Conservation (phyloP, 2,888 invertebrate genomes). For the Lottia gigantea region DNA sequence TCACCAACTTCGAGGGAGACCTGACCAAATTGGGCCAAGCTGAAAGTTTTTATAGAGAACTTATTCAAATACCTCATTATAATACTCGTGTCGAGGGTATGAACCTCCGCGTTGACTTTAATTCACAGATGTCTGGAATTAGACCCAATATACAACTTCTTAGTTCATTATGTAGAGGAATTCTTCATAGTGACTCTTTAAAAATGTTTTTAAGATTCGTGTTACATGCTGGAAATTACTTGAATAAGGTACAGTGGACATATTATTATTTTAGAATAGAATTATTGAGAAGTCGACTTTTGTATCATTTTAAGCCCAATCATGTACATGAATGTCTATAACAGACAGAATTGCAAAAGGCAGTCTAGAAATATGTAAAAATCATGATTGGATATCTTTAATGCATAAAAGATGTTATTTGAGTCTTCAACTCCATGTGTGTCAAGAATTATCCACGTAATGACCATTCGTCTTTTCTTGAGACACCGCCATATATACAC, state of each 20-base stretch:
- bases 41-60: slow-evolving; percentile 69
- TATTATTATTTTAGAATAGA: no score
- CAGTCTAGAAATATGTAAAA: no score
- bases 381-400: no score
- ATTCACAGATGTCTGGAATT: slow-evolving; percentile 86
- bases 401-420: no score
- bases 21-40: slow-evolving; percentile 68
- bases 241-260: slow-evolving; percentile 80
- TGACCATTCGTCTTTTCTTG: no score
- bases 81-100: slow-evolving; percentile 93
- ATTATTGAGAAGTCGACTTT: no score
- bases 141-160: slow-evolving; percentile 92
- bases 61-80: slow-evolving; percentile 74
- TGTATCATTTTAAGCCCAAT: no score
- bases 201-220: slow-evolving; percentile 94
- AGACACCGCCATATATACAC: no score
- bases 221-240: slow-evolving; percentile 93
- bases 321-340: no score
- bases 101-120: slow-evolving; percentile 94
- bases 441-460: no score
- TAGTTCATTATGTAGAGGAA: slow-evolving; percentile 85
- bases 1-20: slow-evolving; percentile 67
- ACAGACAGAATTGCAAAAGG: no score
- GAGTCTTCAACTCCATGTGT: no score
- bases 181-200: slow-evolving; percentile 74